Conservation (phyloP, 2,888 invertebrate genomes). For the Stenotaenia linearis region DNA sequence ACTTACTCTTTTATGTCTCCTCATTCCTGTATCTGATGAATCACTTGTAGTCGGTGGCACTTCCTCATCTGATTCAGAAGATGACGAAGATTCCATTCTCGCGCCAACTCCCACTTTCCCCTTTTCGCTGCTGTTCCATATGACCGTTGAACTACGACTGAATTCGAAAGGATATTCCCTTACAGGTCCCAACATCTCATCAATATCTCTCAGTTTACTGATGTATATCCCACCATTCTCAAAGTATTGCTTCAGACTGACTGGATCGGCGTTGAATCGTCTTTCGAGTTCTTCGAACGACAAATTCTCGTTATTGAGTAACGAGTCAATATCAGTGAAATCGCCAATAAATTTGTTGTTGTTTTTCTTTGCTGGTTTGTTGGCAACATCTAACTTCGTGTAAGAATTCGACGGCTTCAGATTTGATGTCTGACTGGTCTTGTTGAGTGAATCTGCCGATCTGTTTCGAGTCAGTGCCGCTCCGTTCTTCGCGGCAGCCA, state of each 20-base stretch:
- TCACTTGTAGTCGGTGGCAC: background rate
- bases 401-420: background rate
- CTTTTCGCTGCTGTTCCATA: background rate
- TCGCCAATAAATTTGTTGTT: background rate
- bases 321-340: background rate
- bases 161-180: conserved; percentile 17
- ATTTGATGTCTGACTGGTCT: background rate
- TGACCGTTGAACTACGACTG: conserved; percentile 22
- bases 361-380: background rate
- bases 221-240: conserved; percentile 60
- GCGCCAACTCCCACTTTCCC: background rate
- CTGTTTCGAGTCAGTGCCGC: too few relatives aligned
- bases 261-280: conserved; percentile 36
- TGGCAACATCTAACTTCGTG: background rate
- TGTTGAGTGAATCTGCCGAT: background rate
- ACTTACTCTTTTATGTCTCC: background rate
- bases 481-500: too few relatives aligned
- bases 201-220: conserved; percentile 78
- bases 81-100: background rate
- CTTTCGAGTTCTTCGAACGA: conserved; percentile 24
- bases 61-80: conserved; percentile 32
- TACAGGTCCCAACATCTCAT: conserved; percentile 71
- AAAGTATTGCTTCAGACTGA: conserved; percentile 40
- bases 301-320: background rate
- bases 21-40: background rate